phyloP scores from a whole-genome alignment of 2,888 invertebrate species.

The Caenorhabditis plicata region DNA sequence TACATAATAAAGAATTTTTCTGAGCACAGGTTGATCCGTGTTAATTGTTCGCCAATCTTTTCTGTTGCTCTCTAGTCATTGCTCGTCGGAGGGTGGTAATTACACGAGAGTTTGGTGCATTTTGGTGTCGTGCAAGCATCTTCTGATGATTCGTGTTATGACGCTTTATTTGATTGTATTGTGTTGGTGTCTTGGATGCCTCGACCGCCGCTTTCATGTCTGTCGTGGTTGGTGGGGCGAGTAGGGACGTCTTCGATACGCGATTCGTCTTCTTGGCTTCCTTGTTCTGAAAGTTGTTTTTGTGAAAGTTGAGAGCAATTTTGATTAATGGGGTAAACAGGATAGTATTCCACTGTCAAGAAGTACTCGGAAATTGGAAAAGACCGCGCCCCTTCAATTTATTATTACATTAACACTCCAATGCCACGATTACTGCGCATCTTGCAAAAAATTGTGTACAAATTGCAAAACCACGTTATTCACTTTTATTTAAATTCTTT shows the following conservation, averaged over 20 bases:
- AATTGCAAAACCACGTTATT: no score
- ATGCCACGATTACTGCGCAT: no score
- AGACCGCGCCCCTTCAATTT: no score
- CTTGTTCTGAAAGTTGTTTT: constrained; percentile 12
- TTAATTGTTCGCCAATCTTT: constrained; percentile 15
- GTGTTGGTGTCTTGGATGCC: constrained; percentile 39
- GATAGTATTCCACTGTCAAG: constrained; percentile 5
- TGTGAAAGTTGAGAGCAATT: not conserved
- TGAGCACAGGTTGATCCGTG: no score
- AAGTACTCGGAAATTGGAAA: no score
- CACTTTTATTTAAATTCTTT: no score
- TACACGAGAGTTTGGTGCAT: constrained; percentile 30
- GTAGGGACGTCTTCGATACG: constrained; percentile 46
- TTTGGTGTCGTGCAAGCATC: not conserved
- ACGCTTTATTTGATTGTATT: constrained; percentile 21
- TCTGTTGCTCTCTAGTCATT: constrained; percentile 37
- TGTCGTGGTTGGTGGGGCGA: constrained; percentile 44
- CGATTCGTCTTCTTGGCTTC: constrained; percentile 14
- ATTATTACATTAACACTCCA: no score
- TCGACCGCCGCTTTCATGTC: constrained; percentile 49
- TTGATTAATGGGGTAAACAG: not conserved
- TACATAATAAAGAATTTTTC: no score
- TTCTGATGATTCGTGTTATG: not conserved
- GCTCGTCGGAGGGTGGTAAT: constrained; percentile 44
- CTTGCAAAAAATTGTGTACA: no score